Evolutionary conservation across 2,888 invertebrate species (phyloP), one percentile per base, ranked within the genome.

Genomic region (Diaperis boleti): DNA sequence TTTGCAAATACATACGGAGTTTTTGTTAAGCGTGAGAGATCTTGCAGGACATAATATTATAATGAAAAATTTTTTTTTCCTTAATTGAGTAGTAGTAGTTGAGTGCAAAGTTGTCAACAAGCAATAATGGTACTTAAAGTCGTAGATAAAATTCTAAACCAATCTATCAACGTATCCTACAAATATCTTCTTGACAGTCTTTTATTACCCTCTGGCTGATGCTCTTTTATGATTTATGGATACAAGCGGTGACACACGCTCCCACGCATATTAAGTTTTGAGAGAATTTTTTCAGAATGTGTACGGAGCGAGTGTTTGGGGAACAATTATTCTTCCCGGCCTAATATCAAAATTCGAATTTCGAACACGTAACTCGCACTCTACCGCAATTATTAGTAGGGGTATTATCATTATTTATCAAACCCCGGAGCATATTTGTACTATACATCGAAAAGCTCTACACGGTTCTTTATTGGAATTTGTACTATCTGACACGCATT

Each of bases 181-280:
- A 45, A 26, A 8, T 0, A 3, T 22, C 22, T 4, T 33, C 20
- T n/a, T 52, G 52, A 35, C 37, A 37, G 13, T 20, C 39, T 50
- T 52, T 11, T 52, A 39, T 52, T 11, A 37, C 37, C 37, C 39
- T 39, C 35, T n/a, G n/a, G 20, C 35, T 13, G 37, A 39, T 52
- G 35, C 37, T 13, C 14, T 22, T 52, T 52, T 52, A 39, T 52
- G 52, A 52, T 37, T 52, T 52, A 52, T 52, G n/a, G 37, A 20
- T 20, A 6, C 14, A 8, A 15, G 8, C 3, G 17, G 26, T 8
- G 7, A 11, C 47, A 47, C 29, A 47, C 31, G 31, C 31, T 47
- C 33, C 33, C 4, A 15, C 35, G 52, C 52, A 37, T 52, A 52
- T 52, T 52, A 37, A 52, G 26, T 37, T 49, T 20, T 35, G 20